Conservation (phyloP, 2,113 vertebrate genomes). For the Galbula dea region DNA sequence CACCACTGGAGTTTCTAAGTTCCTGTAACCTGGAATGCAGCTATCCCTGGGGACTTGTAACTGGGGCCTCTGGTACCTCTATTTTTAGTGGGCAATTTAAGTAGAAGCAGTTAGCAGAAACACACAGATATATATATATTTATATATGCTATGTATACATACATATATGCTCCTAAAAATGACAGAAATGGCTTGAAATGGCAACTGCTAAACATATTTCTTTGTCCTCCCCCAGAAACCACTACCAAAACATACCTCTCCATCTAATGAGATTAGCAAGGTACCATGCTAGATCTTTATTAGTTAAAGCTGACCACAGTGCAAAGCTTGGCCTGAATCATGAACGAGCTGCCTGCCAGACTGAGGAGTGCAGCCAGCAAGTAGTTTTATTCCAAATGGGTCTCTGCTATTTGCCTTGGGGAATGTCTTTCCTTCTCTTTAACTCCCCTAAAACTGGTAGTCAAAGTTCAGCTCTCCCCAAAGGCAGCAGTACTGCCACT, state of each 20-base stretch:
- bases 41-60: background rate
- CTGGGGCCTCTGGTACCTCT: background rate
- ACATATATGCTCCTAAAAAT: background rate
- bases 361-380: conserved; percentile 21
- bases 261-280: conserved; percentile 36
- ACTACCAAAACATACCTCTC: background rate
- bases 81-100: background rate
- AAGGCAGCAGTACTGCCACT: background rate
- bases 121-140: too few relatives aligned
- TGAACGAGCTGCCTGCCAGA: background rate
- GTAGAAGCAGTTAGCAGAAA: background rate
- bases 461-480: background rate
- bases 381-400: conserved; percentile 33
- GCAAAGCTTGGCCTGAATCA: background rate
- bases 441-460: background rate
- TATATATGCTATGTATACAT: background rate
- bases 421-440: background rate
- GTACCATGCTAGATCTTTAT: conserved; percentile 13
- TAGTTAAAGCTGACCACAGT: conserved; percentile 41
- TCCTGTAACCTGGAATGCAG: background rate
- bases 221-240: background rate
- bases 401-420: background rate
- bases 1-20: background rate
- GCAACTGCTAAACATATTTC: background rate
- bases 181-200: background rate